Evolutionary conservation across 1,140 invertebrate genomes (phyloP).

Genomic region (Physella acuta): DNA sequence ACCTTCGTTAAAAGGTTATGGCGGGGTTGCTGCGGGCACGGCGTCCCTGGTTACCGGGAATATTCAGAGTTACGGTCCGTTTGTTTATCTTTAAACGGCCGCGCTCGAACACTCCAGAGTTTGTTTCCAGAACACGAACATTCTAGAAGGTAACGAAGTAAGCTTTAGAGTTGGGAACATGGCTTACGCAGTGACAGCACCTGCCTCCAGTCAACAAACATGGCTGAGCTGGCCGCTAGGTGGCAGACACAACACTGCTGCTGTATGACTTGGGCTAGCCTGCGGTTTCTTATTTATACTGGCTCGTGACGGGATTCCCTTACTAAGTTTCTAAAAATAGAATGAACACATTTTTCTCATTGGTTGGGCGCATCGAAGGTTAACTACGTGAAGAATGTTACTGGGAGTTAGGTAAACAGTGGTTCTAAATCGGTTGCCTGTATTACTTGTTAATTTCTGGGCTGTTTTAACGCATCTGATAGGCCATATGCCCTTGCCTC

Average conservation of each 20-base stretch:
- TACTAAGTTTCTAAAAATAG: too few relatives aligned
- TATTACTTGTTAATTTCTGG: too few relatives aligned
- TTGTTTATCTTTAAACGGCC: background rate
- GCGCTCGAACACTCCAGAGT: conserved; percentile 8
- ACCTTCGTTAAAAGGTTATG: background rate
- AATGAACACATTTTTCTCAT: too few relatives aligned
- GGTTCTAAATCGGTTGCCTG: too few relatives aligned
- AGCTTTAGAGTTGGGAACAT: conserved; percentile 3
- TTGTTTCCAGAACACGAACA: conserved; percentile 13
- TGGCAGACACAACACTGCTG: background rate
- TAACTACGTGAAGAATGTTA: too few relatives aligned
- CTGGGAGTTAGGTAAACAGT: too few relatives aligned
- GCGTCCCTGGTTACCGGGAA: conserved; percentile 17
- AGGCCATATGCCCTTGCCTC: too few relatives aligned
- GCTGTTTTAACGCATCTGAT: too few relatives aligned
- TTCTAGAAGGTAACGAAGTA: conserved; percentile 23
- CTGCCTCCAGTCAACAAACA: conserved; percentile 13
- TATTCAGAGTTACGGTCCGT: background rate
- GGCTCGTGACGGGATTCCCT: too few relatives aligned
- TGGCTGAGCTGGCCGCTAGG: background rate
- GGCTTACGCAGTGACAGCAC: conserved; percentile 14
- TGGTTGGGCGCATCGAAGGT: too few relatives aligned
- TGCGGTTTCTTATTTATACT: too few relatives aligned
- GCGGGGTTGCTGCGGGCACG: conserved; percentile 11
- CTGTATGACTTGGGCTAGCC: too few relatives aligned